Base-by-base conservation (phyloP, 1,140 invertebrate genomes). In the Phocides pigmalion region DNA sequence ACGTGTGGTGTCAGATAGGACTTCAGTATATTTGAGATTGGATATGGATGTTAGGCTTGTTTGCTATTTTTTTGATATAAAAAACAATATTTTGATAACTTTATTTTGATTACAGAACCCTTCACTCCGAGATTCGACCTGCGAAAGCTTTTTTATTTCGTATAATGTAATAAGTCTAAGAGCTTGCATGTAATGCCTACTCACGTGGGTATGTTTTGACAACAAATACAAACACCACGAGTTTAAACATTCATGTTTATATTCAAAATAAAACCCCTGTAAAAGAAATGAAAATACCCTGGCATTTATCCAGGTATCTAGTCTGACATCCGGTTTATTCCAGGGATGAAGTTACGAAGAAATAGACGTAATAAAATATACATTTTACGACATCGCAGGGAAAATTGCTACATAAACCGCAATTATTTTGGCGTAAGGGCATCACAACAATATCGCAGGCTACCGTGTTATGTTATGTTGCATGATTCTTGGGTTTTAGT, bases 381-480 rank as follows among this genome's bases (percentile, higher is more conserved):
- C 69, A 76, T 74, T 76, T 79, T 79, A 79, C 68, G 76, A 76
- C 68, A 73, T 69, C 61, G 66, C 72, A 70, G 70, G 71, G 71
- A 61, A 76, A 72, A 79, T 79, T 79, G 76, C 74, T 71, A 73
- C 76, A 79, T 84, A 84, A 84, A 84, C 79, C 74, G 74, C 78
- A 84, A 79, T 84, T 81, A 84, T 81, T 73, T 70, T 47, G 64
- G 70, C 76, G 73, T 73, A 82, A 76, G 67, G 73, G 62, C 64
- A 72, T 62, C 47, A 32, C 28, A 51, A 61, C 42, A 61, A 72
- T 72, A 62, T 70, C 68, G 61, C 54, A 65, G 67, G 64, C 66
- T 69, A 67, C 64, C 67, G 59, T 59, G 62, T 58, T 64, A 53
- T 54, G 54, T 47, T 62, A 41, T 35, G 58, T 69, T 69, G 56